Percentiles rank a stretch among this genome's conserved stretches.
These are phyloP conservation scores for Lycocorax pyrrhopterus DNA, from an alignment of 2,113 vertebrate genomes.

Conservation along the genomic window DNA sequence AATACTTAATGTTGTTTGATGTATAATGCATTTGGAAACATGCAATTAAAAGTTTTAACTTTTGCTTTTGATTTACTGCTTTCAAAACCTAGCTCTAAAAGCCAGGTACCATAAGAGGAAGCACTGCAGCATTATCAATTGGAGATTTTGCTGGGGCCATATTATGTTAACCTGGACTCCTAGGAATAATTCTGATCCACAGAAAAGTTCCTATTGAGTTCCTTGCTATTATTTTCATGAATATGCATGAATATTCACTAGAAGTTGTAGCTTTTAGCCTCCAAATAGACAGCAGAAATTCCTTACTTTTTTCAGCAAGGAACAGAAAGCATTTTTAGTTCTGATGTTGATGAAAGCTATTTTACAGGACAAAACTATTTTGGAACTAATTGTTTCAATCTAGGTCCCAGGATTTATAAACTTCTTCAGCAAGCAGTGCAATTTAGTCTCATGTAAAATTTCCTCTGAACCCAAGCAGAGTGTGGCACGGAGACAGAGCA, in stretches of 20 bases:
- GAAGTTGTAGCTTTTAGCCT: neutral
- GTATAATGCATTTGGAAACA: neutral
- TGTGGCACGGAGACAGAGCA: neutral
- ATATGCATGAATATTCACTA: neutral
- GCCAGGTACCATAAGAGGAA: neutral
- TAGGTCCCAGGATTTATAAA: neutral
- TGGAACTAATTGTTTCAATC: neutral
- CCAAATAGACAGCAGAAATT: neutral
- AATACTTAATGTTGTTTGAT: neutral
- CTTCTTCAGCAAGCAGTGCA: neutral
- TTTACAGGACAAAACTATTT: neutral
- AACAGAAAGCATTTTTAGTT: neutral
- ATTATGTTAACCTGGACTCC: neutral
- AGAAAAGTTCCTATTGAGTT: neutral
- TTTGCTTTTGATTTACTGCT: constrained; percentile 17
- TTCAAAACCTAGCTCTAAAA: neutral
- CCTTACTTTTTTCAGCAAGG: neutral
- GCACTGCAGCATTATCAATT: neutral
- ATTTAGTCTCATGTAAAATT: neutral
- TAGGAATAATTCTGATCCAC: neutral
- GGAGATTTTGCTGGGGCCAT: neutral
- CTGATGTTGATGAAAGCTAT: neutral
- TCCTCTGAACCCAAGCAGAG: neutral
- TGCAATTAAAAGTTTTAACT: neutral
- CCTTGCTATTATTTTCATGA: neutral